Evolutionary conservation across 2,888 invertebrate genomes (phyloP), one percentile per base, ranked within the genome.

Genomic region (Bellardia bayeri): DNA sequence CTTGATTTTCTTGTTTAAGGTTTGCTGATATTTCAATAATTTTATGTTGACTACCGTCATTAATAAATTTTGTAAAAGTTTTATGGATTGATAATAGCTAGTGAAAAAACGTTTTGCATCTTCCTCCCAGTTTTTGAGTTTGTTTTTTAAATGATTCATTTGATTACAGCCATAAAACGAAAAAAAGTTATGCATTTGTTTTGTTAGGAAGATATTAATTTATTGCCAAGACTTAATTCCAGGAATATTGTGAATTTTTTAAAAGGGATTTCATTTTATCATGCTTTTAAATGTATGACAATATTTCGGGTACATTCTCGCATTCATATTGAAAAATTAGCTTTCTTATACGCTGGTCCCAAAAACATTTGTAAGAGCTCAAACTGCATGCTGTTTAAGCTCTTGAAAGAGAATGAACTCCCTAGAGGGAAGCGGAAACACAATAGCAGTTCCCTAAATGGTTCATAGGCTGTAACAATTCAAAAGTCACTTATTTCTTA

Each of bases 31-130:
- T 37, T 37, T 71, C 11, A 56, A 56, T 45, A 72, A 54, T 40
- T 23, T 51, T 5, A 14, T n/a, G 40, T 81, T 81, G 11, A 80
- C 71, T 61, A 45, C 30, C n/a, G 33, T 49, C 49, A 69, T 69
- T 80, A 61, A 61, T 23, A 69, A 14, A 49, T 61, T 80, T 80
- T 80, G 61, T 63, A 80, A 80, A 23, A 37, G 37, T 5, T 37
- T 3, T 37, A 37, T 37, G 6, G 37, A 4, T 23, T 23, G 6
- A 37, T 1, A 3, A 49, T 51, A 75, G n/a, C n/a, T n/a, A n/a
- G 16, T 37, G 14, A 13, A 40, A 8, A 40, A 37, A 54, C 42
- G 14, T 1, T 42, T 6, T 40, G 13, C 7, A 33, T 13, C 14
- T 61, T 45, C 14, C 33, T 11, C 14, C 23, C 23, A 23, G 23